Base-by-base conservation (phyloP, 2,888 invertebrate genomes). In the Eupithecia subumbrata region DNA sequence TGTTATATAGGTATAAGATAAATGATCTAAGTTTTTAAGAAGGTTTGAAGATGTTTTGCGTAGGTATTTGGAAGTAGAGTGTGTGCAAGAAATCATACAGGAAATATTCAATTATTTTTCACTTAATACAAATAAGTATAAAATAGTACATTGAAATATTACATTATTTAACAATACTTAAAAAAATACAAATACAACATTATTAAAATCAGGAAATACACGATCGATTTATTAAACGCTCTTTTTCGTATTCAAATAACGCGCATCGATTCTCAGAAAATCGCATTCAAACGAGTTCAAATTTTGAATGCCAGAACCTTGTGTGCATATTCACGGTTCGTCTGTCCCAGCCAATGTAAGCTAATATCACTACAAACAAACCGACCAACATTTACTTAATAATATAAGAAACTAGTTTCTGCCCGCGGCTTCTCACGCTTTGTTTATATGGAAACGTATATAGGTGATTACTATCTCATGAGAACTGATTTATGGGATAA, bases 291-390 rank as follows among this genome's bases (percentile, higher is more conserved):
- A 76, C 76, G 67, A 72, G 77, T 79, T 78, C 75, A 71, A 74
- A 64, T 74, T 79, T 78, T 74, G 77, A 80, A 73, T 63, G 78
- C 76, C 72, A 80, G 80, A 82, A 82, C 85, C 86, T 76, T 78
- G 78, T 74, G 80, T 87, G 85, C 86, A 84, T 83, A 86, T 73
- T 71, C 84, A 84, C 85, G 86, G 86, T 84, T 84, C 83, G 74
- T 78, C 83, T 83, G 81, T 79, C 80, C 74, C 74, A 67, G 70
- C 80, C 70, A 85, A 85, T 82, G 83, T 84, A 80, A 84, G 80
- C 81, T 74, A 79, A 82, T 79, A 82, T n/a, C 40, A 67, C 82
- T 82, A 83, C 85, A 87, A 86, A 86, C 83, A 83, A 76, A 81
- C 84, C 85, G 84, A 83, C 83, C 74, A 79, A 82, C 83, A 89